These are phyloP conservation scores for Motacilla tschutschensis DNA, from an alignment of 2,113 vertebrate species.

Conservation along the genomic window DNA sequence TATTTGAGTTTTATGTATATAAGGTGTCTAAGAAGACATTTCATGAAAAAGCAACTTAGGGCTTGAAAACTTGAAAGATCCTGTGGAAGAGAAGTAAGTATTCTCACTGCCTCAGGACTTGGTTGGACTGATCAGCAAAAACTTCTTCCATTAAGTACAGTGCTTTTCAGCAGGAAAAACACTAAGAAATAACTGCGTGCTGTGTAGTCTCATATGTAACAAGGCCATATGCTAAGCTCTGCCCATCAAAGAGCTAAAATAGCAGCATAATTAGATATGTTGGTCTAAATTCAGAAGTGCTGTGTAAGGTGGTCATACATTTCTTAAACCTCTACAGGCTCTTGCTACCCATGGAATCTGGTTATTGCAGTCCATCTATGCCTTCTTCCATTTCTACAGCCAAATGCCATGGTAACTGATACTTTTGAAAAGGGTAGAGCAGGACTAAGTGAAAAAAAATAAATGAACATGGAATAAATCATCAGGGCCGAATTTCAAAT, in stretches of 20 bases:
- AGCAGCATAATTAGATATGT: neutral
- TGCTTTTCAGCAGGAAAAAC: neutral
- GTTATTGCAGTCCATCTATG: neutral
- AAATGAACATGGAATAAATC: neutral
- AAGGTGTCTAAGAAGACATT: neutral
- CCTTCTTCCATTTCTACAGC: neutral
- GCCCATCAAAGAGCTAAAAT: neutral
- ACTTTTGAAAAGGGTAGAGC: neutral
- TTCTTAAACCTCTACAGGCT: neutral
- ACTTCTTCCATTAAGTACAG: neutral
- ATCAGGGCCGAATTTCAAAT: neutral
- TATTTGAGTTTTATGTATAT: rapidly evolving
- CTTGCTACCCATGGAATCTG: neutral
- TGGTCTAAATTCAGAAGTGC: slow-evolving; percentile 39
- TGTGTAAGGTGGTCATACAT: neutral
- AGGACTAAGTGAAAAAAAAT: neutral
- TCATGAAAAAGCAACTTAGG: neutral
- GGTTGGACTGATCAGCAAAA: neutral
- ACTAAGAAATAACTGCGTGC: neutral
- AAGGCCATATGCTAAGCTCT: neutral
- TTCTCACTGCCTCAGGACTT: neutral
- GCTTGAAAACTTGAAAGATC: neutral
- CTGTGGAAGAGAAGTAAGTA: neutral
- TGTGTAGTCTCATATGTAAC: neutral
- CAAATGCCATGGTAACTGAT: neutral